Percentiles rank a stretch among this genome's conserved stretches.
Evolutionary conservation across 2,888 invertebrate genomes (phyloP).

Genomic region (Xylophagus ater): DNA sequence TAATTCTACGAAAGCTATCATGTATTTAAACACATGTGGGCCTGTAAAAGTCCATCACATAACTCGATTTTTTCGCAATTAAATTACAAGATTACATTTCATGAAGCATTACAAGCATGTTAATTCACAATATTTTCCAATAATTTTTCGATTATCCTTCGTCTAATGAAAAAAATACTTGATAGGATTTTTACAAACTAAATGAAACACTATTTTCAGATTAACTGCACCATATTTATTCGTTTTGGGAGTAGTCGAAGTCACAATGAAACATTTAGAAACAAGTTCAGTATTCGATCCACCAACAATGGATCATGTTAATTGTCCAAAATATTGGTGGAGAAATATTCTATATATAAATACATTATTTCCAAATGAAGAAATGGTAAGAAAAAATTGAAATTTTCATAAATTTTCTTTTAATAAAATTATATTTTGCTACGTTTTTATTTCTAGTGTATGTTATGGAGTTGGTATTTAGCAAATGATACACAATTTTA

Average conservation of each 20-base stretch:
- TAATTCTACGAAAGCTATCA: no score
- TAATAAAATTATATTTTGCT: neutral
- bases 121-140: no score
- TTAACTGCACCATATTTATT: constrained; percentile 73
- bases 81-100: no score
- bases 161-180: neutral
- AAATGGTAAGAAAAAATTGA: constrained; percentile 53
- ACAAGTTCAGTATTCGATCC: constrained; percentile 75
- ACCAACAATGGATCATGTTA: constrained; percentile 66
- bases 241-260: constrained; percentile 70
- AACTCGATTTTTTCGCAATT: no score
- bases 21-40: no score
- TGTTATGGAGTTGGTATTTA: constrained; percentile 86
- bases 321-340: constrained; percentile 82
- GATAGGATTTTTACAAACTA: neutral
- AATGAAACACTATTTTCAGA: constrained; percentile 38
- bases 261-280: constrained; percentile 78
- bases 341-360: constrained; percentile 77
- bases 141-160: no score
- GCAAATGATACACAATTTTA: constrained; percentile 83
- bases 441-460: constrained; percentile 50
- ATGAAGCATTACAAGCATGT: no score
- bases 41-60: no score
- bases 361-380: constrained; percentile 70
- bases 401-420: constrained; percentile 1